Base-by-base conservation (phyloP, 2,797 vertebrate species). In the Euphonia xanthogaster region DNA sequence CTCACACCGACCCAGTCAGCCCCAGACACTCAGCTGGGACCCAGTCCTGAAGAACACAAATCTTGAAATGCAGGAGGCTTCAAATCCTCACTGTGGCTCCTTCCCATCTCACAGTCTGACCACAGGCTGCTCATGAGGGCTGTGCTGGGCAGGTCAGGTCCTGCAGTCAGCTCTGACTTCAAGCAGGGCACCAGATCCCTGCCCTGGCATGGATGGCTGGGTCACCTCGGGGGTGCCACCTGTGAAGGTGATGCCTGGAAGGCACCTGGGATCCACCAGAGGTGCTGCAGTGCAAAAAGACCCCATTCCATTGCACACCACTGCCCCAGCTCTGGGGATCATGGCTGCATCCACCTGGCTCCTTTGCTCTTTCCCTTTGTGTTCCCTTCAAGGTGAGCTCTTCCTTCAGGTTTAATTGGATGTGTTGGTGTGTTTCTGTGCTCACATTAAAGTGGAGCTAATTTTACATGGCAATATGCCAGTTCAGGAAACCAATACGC, bases 391-490 rank as follows among this genome's bases (percentile, higher is more conserved):
- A 90, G 86, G 90, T 93, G 93, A 94, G 90, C 22, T 89, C 88
- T 93, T 66, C 77, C 40, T 84, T 84, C 88, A 66, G 12, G n/a
- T 88, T 61, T 66, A 54, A 72, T 85, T 70, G 75, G 70, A 72
- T 2, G 2, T 53, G 51, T 67, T 3, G 1, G 17, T 15, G 37
- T 61, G 83, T 65, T 94, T 93, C 63, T 90, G 83, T 67, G 77
- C 61, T 94, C 72, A 25, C 31, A 8, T 50, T 89, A 51, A 83
- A 96, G 90, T 42, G 84, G 91, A 82, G 91, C 92, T 96, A 63
- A 97, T 97, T 93, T 94, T 62, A 77, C 70, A 22, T 67, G 95
- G 94, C 95, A 94, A 54, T 33, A 15, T 54, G 96, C 94, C 96
- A 96, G 88, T 40, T 79, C 92, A 93, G 91, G 91, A 94, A 95